Conservation (phyloP, 2,888 invertebrate genomes). For the Seira sanloemensis region DNA sequence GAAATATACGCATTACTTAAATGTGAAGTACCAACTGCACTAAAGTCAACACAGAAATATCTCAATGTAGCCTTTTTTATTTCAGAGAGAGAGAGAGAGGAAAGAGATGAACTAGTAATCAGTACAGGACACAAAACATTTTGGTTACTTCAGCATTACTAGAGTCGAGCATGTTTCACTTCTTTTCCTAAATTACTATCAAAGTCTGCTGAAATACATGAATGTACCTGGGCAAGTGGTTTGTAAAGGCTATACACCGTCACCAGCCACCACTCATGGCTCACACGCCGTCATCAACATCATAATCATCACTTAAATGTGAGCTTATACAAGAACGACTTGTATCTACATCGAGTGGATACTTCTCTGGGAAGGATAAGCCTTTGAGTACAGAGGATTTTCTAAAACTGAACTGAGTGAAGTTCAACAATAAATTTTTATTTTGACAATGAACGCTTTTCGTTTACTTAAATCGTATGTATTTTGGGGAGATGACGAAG, state of each 20-base stretch:
- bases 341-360: neutral
- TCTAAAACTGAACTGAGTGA: slow-evolving; percentile 5
- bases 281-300: slow-evolving; percentile 8
- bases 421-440: slow-evolving; percentile 1
- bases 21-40: slow-evolving; percentile 16
- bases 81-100: neutral
- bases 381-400: neutral
- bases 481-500: neutral
- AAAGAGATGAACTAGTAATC: neutral
- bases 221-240: slow-evolving; percentile 5
- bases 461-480: neutral
- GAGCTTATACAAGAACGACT: neutral
- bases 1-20: slow-evolving; percentile 10
- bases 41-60: neutral
- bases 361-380: neutral
- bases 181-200: slow-evolving; percentile 10
- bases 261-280: neutral
- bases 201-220: slow-evolving; percentile 10
- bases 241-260: neutral
- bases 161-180: neutral
- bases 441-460: neutral
- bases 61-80: neutral
- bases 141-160: slow-evolving; percentile 1
- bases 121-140: slow-evolving; percentile 6
- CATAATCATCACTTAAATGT: slow-evolving; percentile 3